Evolutionary conservation across 2,113 vertebrate species (phyloP), one percentile per base, ranked within the genome.

Genomic region (Syngnathoides biaculeatus): DNA sequence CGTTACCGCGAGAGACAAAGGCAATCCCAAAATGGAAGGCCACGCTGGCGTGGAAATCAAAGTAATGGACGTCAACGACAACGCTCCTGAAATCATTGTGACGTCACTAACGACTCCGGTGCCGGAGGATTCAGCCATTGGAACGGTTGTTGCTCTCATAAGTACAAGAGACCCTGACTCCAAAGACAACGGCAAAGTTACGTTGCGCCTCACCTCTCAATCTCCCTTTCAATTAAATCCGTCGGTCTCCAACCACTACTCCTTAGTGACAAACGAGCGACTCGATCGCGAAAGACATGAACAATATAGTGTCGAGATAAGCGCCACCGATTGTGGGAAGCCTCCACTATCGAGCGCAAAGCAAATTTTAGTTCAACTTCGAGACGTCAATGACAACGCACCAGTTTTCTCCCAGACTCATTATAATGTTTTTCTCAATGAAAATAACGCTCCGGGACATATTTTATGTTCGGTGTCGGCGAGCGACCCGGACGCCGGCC

Each of bases 301-400:
- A 8, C 65, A 72, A 0, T 90, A 90, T 55, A 84, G 27, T 35
- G 79, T 92, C 2, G 76, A 75, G 19, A 81, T 92, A 65, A 71
- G 77, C 17, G 95, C 94, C 0, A 86, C 55, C 0, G 95, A 97
- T 77, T 88, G 85, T 0, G 95, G 91, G 30, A 91, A 84, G 39
- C 94, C 93, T 3, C 56, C 81, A 0, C 84, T 94, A 58, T 91
- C 84, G 3, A 91, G 90, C 78, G 92, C 92, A 43, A 89, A 90
- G 71, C 72, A 80, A 4, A 82, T 95, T 59, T 67, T 85, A 2
- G 73, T 95, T 26, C 88, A 92, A 1, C 61, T 95, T 26, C 65
- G 91, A 69, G 94, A 95, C 45, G 86, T 92, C 58, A 95, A 95
- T 4, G 94, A 95, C 78, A 94, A 94, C 56, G 72, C 89, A 19